These are phyloP conservation scores for Lithosia quadra DNA, from an alignment of 2,888 invertebrate genomes.

Conservation along the genomic window DNA sequence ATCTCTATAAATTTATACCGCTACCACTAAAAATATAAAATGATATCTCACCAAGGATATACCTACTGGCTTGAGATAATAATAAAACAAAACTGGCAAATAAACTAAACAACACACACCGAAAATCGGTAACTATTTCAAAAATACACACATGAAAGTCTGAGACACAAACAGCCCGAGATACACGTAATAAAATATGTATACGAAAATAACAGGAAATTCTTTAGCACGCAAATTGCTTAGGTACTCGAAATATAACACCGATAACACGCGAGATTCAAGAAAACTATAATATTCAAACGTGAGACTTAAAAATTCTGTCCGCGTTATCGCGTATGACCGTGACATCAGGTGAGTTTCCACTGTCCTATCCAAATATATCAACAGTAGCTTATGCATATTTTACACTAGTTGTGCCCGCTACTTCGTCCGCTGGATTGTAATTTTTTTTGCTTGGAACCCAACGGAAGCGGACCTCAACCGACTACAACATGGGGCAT, in stretches of 20 bases:
- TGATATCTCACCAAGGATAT: too few relatives aligned
- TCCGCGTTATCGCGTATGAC: constrained; percentile 69
- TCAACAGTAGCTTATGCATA: too few relatives aligned
- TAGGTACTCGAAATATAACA: constrained; percentile 25
- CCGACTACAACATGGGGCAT: too few relatives aligned
- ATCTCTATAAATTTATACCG: too few relatives aligned
- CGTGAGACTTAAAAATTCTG: constrained; percentile 59
- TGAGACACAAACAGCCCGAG: neutral
- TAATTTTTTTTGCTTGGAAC: too few relatives aligned
- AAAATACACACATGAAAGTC: neutral
- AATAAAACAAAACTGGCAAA: too few relatives aligned
- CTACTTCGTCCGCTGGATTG: too few relatives aligned
- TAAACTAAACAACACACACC: neutral
- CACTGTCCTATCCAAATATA: constrained; percentile 50
- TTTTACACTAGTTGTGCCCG: too few relatives aligned
- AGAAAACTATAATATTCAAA: constrained; percentile 56
- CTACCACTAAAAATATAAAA: too few relatives aligned
- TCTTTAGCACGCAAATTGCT: constrained; percentile 34
- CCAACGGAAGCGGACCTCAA: too few relatives aligned
- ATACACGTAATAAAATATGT: constrained; percentile 15
- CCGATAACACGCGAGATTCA: constrained; percentile 38
- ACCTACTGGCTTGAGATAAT: too few relatives aligned
- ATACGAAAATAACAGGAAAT: constrained; percentile 19
- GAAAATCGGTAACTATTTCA: too few relatives aligned
- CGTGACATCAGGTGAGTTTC: constrained; percentile 72